These are phyloP conservation scores for Myodes glareolus DNA, from an alignment of 2,113 vertebrate species.

Conservation along the genomic window DNA sequence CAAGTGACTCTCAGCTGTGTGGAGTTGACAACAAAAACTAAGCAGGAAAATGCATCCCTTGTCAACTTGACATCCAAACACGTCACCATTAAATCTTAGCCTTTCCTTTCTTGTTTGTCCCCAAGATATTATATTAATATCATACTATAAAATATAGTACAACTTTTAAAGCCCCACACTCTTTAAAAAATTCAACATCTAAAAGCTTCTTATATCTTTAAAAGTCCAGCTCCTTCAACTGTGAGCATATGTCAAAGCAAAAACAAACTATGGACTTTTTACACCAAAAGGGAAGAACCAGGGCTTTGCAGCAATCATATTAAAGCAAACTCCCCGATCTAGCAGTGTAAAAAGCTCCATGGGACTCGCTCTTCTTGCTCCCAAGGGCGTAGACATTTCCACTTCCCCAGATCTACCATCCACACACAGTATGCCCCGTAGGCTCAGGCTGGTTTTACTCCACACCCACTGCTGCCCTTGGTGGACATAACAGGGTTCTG, in stretches of 20 bases:
- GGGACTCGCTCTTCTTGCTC: neutral
- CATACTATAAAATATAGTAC: neutral
- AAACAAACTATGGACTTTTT: neutral
- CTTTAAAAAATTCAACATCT: neutral
- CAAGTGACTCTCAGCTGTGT: neutral
- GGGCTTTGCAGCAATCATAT: neutral
- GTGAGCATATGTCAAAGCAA: neutral
- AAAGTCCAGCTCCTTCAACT: neutral
- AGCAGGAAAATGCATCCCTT: neutral
- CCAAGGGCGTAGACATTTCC: neutral
- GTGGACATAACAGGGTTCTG: neutral
- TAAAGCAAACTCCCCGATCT: neutral
- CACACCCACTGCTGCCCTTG: neutral
- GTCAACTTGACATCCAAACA: neutral
- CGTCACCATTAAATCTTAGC: neutral
- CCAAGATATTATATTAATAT: neutral
- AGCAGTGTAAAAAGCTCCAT: neutral
- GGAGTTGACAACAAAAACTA: too few species aligned
- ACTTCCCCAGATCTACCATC: neutral
- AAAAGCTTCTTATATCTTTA: neutral
- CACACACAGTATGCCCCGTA: neutral
- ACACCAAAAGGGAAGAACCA: neutral
- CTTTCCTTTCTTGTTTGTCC: neutral
- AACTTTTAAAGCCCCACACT: neutral
- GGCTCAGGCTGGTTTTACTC: neutral